Percentiles rank a stretch among this genome's conserved stretches.
These are phyloP conservation scores for Antedon mediterranea DNA, from an alignment of 53 echinoderm and acorn worm genomes.

Conservation along the genomic window DNA sequence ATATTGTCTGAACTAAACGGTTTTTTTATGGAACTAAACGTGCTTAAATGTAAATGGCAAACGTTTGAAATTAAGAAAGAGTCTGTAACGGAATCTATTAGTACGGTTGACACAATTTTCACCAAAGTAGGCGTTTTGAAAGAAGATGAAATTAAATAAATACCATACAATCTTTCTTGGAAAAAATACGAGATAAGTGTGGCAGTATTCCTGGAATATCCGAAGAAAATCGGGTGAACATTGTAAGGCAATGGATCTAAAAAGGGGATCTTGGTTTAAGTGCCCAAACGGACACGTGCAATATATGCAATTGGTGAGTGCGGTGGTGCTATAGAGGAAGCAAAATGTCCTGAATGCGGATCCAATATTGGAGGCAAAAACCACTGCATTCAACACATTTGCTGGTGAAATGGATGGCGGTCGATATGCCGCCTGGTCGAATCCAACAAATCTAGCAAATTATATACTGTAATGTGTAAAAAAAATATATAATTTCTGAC, in stretches of 20 bases:
- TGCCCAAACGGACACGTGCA: constrained; percentile 69
- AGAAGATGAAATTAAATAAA: background rate
- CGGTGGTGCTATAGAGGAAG: constrained; percentile 48
- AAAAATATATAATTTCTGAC: no score
- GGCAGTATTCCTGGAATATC: constrained; percentile 5
- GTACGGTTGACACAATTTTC: background rate
- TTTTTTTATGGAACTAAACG: background rate
- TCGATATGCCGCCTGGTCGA: constrained; percentile 42
- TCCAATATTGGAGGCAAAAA: constrained; percentile 43
- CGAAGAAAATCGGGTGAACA: constrained; percentile 39
- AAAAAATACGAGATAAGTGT: background rate
- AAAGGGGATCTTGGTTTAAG: constrained; percentile 73
- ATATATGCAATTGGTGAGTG: constrained; percentile 81
- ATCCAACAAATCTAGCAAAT: constrained; percentile 61
- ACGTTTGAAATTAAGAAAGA: background rate
- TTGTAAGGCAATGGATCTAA: constrained; percentile 59
- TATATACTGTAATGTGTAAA: no score
- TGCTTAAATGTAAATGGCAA: background rate
- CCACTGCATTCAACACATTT: constrained; percentile 45
- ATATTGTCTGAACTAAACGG: background rate
- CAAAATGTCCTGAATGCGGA: constrained; percentile 50
- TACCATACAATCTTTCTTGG: background rate
- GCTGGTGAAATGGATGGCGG: constrained; percentile 90
- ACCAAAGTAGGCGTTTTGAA: background rate
- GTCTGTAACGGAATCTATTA: background rate